These are phyloP conservation scores for Limnodromus scolopaceus DNA, from an alignment of 2,797 vertebrate species.

Conservation along the genomic window DNA sequence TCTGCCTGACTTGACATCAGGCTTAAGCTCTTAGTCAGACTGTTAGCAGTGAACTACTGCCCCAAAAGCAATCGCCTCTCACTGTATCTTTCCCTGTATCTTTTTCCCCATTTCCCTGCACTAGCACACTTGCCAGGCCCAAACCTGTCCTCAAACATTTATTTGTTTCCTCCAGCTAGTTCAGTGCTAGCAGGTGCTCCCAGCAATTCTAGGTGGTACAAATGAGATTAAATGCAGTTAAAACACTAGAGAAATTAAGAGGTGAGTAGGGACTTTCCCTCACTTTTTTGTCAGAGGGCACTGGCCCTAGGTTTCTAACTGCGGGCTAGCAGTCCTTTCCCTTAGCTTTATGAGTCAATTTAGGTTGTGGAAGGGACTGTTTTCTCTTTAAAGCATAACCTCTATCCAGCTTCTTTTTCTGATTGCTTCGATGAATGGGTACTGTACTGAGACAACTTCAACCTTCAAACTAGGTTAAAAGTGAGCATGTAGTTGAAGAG, in stretches of 20 bases:
- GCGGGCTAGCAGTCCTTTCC: rapidly evolving
- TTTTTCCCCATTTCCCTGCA: background rate
- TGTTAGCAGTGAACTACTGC: background rate
- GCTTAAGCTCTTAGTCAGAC: background rate
- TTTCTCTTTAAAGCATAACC: background rate
- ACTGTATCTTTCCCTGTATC: rapidly evolving
- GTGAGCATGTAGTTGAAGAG: background rate
- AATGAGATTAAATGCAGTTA: background rate
- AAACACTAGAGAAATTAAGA: background rate
- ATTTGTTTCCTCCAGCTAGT: background rate
- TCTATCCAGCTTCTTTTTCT: background rate
- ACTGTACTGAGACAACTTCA: background rate
- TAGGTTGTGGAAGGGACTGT: background rate
- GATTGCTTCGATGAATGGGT: background rate
- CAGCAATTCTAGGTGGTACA: rapidly evolving
- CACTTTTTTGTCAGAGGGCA: background rate
- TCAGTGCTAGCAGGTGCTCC: background rate
- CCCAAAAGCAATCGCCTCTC: rapidly evolving
- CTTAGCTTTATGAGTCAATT: background rate
- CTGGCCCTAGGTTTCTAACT: background rate
- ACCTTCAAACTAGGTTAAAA: background rate
- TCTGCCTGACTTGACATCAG: no score
- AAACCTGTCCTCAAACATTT: background rate
- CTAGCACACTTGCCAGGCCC: background rate
- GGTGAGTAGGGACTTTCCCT: background rate